Evolutionary conservation across 2,888 invertebrate species (phyloP).

Genomic region (Stenchaetothrips biformis): DNA sequence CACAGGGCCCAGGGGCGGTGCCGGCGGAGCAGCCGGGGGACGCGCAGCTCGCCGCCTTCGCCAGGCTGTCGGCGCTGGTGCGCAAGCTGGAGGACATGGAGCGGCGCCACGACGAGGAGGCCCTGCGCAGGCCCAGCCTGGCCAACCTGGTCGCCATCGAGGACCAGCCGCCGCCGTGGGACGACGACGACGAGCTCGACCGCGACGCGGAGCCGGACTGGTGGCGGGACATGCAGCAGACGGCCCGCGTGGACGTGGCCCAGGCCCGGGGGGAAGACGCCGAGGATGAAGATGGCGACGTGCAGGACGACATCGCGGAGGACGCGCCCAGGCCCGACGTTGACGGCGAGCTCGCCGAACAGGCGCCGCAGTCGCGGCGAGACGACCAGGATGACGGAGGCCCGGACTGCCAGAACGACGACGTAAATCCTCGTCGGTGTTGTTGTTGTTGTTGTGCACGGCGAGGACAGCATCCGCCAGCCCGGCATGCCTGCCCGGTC

Average conservation of each 20-base stretch:
- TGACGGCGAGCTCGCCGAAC: too few relatives aligned
- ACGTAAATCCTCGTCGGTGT: not conserved
- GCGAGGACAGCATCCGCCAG: not conserved
- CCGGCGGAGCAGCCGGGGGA: too few relatives aligned
- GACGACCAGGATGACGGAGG: not conserved
- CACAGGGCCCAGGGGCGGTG: too few relatives aligned
- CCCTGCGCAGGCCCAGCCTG: not conserved
- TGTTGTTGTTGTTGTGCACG: not conserved
- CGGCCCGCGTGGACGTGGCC: not conserved
- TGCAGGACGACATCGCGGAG: not conserved
- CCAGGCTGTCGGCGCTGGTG: conserved; percentile 1
- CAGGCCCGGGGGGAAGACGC: not conserved
- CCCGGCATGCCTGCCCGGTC: conserved; percentile 14
- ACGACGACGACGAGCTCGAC: not conserved
- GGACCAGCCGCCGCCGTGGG: not conserved
- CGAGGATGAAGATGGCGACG: not conserved
- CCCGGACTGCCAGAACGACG: not conserved
- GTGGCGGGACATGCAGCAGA: conserved; percentile 8
- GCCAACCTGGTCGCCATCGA: not conserved
- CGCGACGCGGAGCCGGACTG: conserved; percentile 7
- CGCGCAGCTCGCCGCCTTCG: not conserved
- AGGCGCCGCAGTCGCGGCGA: too few relatives aligned
- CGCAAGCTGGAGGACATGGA: conserved; percentile 18
- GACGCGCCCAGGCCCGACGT: not conserved
- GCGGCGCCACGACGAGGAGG: conserved; percentile 21